phyloP scores from a whole-genome alignment of 1,140 invertebrate species.

The Probaryconus sp. region DNA sequence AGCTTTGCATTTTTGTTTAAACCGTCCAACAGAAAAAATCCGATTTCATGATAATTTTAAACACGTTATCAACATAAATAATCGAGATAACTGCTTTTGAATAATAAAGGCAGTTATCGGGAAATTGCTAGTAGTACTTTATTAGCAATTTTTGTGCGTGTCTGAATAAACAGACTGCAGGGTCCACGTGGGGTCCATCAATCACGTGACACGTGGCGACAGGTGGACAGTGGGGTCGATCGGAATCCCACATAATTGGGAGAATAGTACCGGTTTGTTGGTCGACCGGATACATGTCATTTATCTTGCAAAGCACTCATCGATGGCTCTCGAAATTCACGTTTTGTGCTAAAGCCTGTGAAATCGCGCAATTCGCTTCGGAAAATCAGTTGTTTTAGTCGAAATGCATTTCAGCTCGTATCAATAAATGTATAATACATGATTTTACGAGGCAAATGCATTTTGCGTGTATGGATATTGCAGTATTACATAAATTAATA shows the following conservation, averaged over 20 bases:
- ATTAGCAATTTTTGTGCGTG: conserved; percentile 38
- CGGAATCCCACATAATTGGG: conserved; percentile 70
- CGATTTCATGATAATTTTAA: no score
- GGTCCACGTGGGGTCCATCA: conserved; percentile 64
- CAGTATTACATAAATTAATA: no score
- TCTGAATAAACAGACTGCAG: conserved; percentile 19
- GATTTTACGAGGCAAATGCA: conserved; percentile 42
- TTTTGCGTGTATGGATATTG: conserved; percentile 21
- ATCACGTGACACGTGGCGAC: conserved; percentile 68
- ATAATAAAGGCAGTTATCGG: not conserved
- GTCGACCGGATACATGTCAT: conserved; percentile 67
- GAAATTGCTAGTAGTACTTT: conserved; percentile 20
- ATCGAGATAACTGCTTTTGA: conserved; percentile 14
- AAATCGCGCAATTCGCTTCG: conserved; percentile 65
- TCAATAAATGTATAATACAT: conserved; percentile 35
- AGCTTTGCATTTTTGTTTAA: no score
- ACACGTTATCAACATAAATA: conserved; percentile 27
- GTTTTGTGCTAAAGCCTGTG: conserved; percentile 65
- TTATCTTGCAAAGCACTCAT: conserved; percentile 68
- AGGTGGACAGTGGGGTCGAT: conserved; percentile 69
- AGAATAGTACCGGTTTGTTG: conserved; percentile 70
- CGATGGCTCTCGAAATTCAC: conserved; percentile 62
- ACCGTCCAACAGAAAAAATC: no score
- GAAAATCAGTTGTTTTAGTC: conserved; percentile 60
- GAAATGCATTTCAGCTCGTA: conserved; percentile 32